These are phyloP conservation scores for Coenonympha arcania DNA, from an alignment of 2,888 invertebrate genomes.

Conservation along the genomic window DNA sequence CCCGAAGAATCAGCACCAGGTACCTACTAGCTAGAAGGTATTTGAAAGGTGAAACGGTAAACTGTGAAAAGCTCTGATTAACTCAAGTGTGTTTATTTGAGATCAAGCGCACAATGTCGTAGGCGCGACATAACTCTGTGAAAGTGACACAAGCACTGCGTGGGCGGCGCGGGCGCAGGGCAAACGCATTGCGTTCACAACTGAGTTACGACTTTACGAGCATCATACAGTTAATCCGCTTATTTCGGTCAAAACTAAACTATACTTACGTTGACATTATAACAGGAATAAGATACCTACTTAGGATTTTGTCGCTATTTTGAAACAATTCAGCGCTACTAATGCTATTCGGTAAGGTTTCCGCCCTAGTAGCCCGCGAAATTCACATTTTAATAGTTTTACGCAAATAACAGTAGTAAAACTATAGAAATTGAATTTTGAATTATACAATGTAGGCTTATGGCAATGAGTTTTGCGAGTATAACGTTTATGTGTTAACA, in stretches of 20 bases:
- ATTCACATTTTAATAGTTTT: too few species aligned
- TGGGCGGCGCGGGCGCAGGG: slow-evolving; percentile 42
- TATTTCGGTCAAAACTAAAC: slow-evolving; percentile 37
- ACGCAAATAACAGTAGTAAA: too few species aligned
- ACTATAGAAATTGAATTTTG: too few species aligned
- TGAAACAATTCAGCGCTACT: too few species aligned
- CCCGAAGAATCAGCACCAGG: slow-evolving; percentile 6
- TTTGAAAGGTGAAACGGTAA: slow-evolving; percentile 33
- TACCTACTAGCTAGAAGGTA: neutral
- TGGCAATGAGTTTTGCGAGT: too few species aligned
- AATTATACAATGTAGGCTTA: too few species aligned
- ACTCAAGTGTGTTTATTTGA: slow-evolving; percentile 50
- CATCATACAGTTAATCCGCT: slow-evolving; percentile 54
- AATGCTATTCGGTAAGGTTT: too few species aligned
- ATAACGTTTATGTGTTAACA: too few species aligned
- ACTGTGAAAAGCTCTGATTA: slow-evolving; percentile 48
- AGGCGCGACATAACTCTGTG: slow-evolving; percentile 54
- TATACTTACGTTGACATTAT: neutral
- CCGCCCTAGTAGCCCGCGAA: too few species aligned
- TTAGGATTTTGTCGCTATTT: too few species aligned
- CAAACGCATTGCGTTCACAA: slow-evolving; percentile 39
- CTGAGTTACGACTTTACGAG: too few species aligned
- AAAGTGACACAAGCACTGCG: slow-evolving; percentile 58
- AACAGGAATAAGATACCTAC: neutral
- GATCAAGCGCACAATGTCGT: slow-evolving; percentile 50